These are phyloP conservation scores for Oedothorax gibbosus DNA, from an alignment of 1,140 invertebrate genomes.

Conservation along the genomic window DNA sequence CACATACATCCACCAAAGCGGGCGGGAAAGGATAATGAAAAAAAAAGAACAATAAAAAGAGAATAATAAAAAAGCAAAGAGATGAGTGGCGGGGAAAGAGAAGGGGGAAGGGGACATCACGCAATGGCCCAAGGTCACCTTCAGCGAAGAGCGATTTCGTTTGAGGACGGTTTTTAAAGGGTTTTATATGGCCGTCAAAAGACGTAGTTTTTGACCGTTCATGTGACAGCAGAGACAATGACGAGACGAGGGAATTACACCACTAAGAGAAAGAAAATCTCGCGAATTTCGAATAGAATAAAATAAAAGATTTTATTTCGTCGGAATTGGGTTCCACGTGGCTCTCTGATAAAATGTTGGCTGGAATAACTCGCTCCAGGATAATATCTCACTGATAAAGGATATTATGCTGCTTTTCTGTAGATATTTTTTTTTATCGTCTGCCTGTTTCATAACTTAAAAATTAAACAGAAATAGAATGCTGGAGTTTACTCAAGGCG, in stretches of 20 bases:
- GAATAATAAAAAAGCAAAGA: constrained; percentile 44
- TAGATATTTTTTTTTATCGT: too few relatives aligned
- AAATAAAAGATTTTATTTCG: too few relatives aligned
- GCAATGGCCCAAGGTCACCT: constrained; percentile 59
- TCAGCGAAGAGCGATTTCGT: constrained; percentile 21
- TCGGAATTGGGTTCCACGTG: too few relatives aligned
- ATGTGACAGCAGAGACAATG: constrained; percentile 36
- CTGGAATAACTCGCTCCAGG: too few relatives aligned
- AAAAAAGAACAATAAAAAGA: constrained; percentile 23
- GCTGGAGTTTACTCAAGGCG: too few relatives aligned
- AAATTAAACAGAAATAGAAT: too few relatives aligned
- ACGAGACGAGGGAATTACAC: constrained; percentile 24
- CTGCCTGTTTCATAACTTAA: too few relatives aligned
- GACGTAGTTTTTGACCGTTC: constrained; percentile 26
- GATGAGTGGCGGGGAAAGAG: constrained; percentile 27
- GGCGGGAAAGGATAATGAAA: background rate
- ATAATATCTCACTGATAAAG: too few relatives aligned
- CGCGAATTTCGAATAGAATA: too few relatives aligned
- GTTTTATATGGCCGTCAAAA: constrained; percentile 22
- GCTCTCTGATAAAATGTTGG: too few relatives aligned
- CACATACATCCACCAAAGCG: constrained; percentile 30
- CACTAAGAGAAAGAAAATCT: background rate
- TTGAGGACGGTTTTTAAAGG: constrained; percentile 13
- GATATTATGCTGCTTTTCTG: too few relatives aligned
- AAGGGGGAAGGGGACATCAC: constrained; percentile 33